Conservation (phyloP, 1,140 invertebrate genomes). For the Drosophila paulistorum region DNA sequence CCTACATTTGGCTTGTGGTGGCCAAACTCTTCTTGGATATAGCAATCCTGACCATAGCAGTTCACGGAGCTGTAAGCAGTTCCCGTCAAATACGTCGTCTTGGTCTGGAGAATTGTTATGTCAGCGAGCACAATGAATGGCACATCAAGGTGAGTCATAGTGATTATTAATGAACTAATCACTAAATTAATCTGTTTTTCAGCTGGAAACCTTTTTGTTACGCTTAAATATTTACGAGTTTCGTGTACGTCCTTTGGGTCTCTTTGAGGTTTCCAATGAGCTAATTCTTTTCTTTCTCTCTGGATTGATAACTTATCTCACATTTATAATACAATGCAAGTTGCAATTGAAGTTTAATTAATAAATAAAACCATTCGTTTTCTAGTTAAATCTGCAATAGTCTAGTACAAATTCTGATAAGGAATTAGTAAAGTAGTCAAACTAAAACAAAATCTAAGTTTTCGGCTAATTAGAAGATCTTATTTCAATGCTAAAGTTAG, state of each 20-base stretch:
- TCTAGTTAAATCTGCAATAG: too few relatives aligned
- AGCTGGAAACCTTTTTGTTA: constrained; percentile 59
- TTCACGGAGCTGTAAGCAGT: constrained; percentile 55
- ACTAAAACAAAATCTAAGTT: too few relatives aligned
- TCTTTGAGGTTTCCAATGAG: constrained; percentile 68
- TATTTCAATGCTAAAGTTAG: too few relatives aligned
- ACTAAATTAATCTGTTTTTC: background rate
- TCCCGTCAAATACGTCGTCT: constrained; percentile 41
- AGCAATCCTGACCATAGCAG: constrained; percentile 59
- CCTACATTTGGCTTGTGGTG: constrained; percentile 47
- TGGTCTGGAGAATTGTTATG: constrained; percentile 57
- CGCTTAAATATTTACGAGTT: constrained; percentile 50
- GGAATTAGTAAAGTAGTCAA: too few relatives aligned
- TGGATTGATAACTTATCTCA: constrained; percentile 61
- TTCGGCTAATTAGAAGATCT: too few relatives aligned
- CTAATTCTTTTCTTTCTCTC: constrained; percentile 63
- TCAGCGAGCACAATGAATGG: constrained; percentile 53
- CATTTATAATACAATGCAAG: constrained; percentile 57
- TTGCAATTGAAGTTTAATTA: constrained; percentile 25
- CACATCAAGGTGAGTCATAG: constrained; percentile 39
- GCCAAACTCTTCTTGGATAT: constrained; percentile 53
- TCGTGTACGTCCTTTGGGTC: constrained; percentile 53
- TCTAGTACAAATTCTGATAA: too few relatives aligned
- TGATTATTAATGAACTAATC: too few relatives aligned
- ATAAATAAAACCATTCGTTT: too few relatives aligned